Base-by-base conservation (phyloP, 2,888 invertebrate species). In the Drosophila diplacantha region DNA sequence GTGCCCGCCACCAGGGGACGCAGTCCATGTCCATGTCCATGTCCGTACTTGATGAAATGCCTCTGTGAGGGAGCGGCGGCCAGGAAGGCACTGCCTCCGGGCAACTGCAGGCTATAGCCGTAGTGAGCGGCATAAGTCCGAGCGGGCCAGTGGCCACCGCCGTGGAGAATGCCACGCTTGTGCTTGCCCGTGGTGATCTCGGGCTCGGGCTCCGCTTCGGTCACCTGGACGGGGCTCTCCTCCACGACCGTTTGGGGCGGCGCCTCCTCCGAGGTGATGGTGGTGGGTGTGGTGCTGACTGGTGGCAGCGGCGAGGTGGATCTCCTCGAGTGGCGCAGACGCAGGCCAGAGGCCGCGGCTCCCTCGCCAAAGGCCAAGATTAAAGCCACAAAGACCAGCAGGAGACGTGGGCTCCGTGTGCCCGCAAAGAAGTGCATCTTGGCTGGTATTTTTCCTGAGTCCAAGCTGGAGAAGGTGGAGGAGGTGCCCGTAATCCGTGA, bases 101-200 rank as follows among this genome's bases (percentile, higher is more conserved):
- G 86, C 67, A 84, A 52, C 24, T 85, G 80, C 60, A 86, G 60
- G 31, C 81, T 84, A 50, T 87, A 86, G 31, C 86, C 87, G 62
- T 84, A 87, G 31, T 86, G 85, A 2, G 87, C 60, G 6, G 87
- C 87, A 69, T 87, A 87, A 14, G 74, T 74, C 29, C 80, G 75
- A 3, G 76, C 82, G 3, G 87, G 87, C 87, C 86, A 87, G 7
- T 61, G 61, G 5, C 47, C 39, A 18, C 39, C 34, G 8, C 80
- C 84, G 39, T 85, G 80, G 2, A 83, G 74, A 3, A 84, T 75
- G 50, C 86, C 86, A 2, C 86, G 84, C 44, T 86, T 86, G 26
- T 85, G 85, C 7, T 85, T 76, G 22, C 78, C 77, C 14, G 67
- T 73, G 5, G 51, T 47, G 18, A 53, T 49, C 24, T 57, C 37